A percentile compares a stretch with the other conserved stretches of the same genome.
These are phyloP conservation scores for Salvelinus fontinalis DNA, from an alignment of 2,113 vertebrate genomes.

Conservation along the genomic window DNA sequence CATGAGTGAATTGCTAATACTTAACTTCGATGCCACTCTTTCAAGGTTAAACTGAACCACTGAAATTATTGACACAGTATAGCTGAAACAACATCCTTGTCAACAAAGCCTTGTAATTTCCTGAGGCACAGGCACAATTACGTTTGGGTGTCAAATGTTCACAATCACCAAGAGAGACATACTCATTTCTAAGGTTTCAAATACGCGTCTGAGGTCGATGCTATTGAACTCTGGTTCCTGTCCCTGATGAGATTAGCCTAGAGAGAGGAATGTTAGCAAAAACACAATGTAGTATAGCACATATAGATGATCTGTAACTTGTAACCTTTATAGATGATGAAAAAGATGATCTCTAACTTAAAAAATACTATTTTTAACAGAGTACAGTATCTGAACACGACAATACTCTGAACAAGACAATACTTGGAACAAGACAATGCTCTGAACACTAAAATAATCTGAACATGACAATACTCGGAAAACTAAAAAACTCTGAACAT, in stretches of 20 bases:
- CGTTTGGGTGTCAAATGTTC: background rate
- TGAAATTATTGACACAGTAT: too few relatives aligned
- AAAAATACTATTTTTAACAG: conserved; percentile 20
- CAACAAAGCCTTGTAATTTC: background rate
- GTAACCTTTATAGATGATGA: conserved; percentile 33
- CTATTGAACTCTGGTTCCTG: conserved; percentile 50
- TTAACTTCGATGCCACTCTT: too few relatives aligned
- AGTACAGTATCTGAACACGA: background rate
- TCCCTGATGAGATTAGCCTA: conserved; percentile 51
- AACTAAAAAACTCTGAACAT: too few relatives aligned
- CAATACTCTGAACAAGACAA: too few relatives aligned
- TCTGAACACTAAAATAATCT: too few relatives aligned
- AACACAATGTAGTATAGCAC: conserved; percentile 48
- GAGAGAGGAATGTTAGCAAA: conserved; percentile 42
- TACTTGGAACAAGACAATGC: too few relatives aligned
- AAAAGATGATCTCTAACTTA: background rate
- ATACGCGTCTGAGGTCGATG: conserved; percentile 44
- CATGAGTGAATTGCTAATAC: too few relatives aligned
- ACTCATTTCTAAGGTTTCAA: conserved; percentile 44
- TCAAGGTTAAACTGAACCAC: too few relatives aligned
- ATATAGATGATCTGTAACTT: conserved; percentile 59
- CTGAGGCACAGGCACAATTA: background rate
- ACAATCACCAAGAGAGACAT: conserved; percentile 6
- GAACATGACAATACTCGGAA: too few relatives aligned
- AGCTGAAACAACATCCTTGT: too few relatives aligned